Conservation (phyloP, 2,888 invertebrate genomes). For the Philereme transversata region DNA sequence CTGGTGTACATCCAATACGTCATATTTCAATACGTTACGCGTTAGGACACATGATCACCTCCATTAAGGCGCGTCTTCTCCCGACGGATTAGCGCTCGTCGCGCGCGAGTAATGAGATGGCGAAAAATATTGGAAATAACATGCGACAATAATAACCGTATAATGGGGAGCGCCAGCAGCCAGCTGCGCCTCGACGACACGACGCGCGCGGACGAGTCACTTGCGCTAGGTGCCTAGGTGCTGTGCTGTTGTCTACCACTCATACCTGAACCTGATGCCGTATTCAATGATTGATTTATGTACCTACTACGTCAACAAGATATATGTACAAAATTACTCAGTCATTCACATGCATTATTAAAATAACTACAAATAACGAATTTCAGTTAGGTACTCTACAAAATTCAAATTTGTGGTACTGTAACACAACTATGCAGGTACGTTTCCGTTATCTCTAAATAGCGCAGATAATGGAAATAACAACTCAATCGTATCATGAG, state of each 20-base stretch:
- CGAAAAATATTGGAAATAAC: constrained; percentile 78
- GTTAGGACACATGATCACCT: constrained; percentile 79
- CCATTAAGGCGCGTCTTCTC: constrained; percentile 76
- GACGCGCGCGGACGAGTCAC: constrained; percentile 40
- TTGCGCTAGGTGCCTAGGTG: constrained; percentile 41
- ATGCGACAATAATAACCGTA: constrained; percentile 71
- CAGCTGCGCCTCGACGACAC: constrained; percentile 60
- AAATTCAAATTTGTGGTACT: too few species aligned
- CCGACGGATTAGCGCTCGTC: constrained; percentile 77
- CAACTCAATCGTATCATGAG: background rate
- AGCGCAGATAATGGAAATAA: too few species aligned
- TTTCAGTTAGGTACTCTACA: too few species aligned
- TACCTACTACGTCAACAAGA: background rate
- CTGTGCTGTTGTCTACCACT: constrained; percentile 48
- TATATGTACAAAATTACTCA: too few species aligned
- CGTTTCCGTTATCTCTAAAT: too few species aligned
- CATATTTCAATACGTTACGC: constrained; percentile 79
- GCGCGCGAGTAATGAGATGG: constrained; percentile 76
- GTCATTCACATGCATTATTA: too few species aligned
- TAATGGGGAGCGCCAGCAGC: constrained; percentile 56
- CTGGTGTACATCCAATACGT: constrained; percentile 74
- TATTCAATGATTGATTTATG: constrained; percentile 3
- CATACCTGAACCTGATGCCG: constrained; percentile 1
- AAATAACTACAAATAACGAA: too few species aligned
- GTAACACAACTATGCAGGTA: too few species aligned